Percentiles rank a stretch among this genome's conserved stretches.
Evolutionary conservation across 2,797 vertebrate species (phyloP).

Genomic region (Geotrypetes seraphini): DNA sequence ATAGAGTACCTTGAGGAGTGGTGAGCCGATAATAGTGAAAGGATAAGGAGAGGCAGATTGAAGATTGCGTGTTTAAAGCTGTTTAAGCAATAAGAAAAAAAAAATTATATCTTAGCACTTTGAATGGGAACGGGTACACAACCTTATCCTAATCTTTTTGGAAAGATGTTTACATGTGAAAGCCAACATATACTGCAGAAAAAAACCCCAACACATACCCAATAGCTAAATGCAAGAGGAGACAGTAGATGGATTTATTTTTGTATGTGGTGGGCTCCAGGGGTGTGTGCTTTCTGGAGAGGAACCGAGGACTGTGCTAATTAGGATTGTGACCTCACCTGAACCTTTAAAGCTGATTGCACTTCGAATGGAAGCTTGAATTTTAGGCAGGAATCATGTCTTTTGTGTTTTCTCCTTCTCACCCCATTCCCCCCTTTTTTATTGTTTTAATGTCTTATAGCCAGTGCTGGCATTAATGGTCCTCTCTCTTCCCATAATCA

Average conservation of each 20-base stretch:
- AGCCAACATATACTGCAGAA: slow-evolving; percentile 44
- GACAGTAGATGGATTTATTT: slow-evolving; percentile 48
- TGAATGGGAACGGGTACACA: slow-evolving; percentile 55
- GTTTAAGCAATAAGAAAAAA: slow-evolving; percentile 38
- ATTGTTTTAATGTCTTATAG: slow-evolving; percentile 1
- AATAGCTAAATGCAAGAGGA: too few species aligned
- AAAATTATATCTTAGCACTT: slow-evolving; percentile 50
- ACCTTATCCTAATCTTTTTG: slow-evolving; percentile 52
- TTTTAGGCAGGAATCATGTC: slow-evolving; percentile 24
- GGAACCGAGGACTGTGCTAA: slow-evolving; percentile 25
- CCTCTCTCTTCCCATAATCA: not conserved
- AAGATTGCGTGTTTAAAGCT: slow-evolving; percentile 31
- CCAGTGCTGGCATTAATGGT: slow-evolving; percentile 6
- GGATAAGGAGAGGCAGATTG: not conserved
- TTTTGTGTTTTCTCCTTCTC: not conserved
- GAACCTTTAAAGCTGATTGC: slow-evolving; percentile 13
- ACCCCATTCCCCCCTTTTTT: not conserved
- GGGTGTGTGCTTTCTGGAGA: not conserved
- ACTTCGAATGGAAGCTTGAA: slow-evolving; percentile 25
- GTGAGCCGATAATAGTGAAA: slow-evolving; percentile 12
- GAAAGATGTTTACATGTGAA: slow-evolving; percentile 51
- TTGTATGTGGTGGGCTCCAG: slow-evolving; percentile 37
- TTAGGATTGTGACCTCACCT: slow-evolving; percentile 31
- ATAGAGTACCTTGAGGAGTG: too few species aligned
- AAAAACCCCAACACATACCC: slow-evolving; percentile 26